Percentiles rank a stretch among this genome's conserved stretches.
Conservation (phyloP, 2,113 vertebrate genomes). For the Perognathus longimembris region DNA sequence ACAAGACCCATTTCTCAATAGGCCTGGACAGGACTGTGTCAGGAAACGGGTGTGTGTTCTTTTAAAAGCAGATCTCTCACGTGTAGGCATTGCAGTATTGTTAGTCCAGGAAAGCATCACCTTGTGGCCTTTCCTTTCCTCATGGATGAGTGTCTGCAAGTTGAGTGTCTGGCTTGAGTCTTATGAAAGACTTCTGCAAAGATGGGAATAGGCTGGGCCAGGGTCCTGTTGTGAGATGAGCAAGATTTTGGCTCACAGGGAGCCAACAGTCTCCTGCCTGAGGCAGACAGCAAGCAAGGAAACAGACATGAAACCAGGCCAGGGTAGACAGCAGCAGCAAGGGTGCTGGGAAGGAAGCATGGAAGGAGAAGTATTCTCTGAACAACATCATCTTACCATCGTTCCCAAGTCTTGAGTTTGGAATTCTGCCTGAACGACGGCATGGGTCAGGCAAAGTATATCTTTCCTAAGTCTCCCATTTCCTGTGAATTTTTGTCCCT, state of each 20-base stretch:
- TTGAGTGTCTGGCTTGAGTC: neutral
- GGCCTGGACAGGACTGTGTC: neutral
- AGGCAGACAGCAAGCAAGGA: neutral
- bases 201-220: neutral
- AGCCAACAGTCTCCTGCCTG: neutral
- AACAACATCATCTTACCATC: accelerated
- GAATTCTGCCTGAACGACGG: neutral
- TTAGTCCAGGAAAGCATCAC: neutral
- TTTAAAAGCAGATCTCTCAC: neutral
- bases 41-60: neutral
- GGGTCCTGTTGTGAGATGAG: neutral
- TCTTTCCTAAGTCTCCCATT: accelerated
- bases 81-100: neutral
- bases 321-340: neutral
- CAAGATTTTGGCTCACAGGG: neutral
- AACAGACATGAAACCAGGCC: neutral
- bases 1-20: neutral
- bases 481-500: neutral
- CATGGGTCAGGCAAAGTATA: neutral
- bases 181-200: neutral
- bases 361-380: neutral
- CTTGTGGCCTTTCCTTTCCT: neutral
- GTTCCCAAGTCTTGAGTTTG: neutral
- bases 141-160: neutral
- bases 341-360: accelerated